phyloP scores from a whole-genome alignment of 2,113 vertebrate species.

The Bolborhynchus lineola region DNA sequence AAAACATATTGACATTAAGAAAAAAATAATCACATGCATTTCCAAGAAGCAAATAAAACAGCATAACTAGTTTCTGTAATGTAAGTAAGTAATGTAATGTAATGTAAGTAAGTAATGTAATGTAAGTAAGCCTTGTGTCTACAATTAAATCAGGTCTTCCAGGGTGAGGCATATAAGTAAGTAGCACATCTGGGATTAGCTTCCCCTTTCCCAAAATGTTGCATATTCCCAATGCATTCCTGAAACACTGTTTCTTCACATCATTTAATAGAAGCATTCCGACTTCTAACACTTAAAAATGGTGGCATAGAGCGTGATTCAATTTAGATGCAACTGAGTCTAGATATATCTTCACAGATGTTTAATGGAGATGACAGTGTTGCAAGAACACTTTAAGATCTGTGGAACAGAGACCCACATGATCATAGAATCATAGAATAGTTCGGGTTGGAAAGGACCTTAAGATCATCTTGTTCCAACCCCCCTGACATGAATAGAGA shows the following conservation, averaged over 20 bases:
- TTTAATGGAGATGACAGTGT: background rate
- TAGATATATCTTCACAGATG: background rate
- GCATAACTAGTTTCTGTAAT: background rate
- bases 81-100: background rate
- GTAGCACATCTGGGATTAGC: fast-evolving
- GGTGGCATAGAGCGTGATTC: background rate
- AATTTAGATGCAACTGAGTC: background rate
- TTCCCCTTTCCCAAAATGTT: background rate
- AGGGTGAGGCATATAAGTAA: background rate
- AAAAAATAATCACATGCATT: background rate
- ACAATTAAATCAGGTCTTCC: background rate
- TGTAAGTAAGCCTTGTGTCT: background rate
- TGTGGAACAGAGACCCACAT: background rate
- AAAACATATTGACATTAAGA: background rate
- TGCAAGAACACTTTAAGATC: background rate
- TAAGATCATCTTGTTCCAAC: too few species aligned
- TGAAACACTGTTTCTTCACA: background rate
- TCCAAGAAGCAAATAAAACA: background rate
- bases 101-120: background rate
- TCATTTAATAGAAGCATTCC: background rate
- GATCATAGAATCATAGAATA: too few species aligned
- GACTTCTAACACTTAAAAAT: background rate
- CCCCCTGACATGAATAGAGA: too few species aligned
- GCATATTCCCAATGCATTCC: background rate
- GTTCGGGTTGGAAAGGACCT: too few species aligned